Conservation (phyloP, 2,797 vertebrate species). For the Bryconaethiops microstoma region DNA sequence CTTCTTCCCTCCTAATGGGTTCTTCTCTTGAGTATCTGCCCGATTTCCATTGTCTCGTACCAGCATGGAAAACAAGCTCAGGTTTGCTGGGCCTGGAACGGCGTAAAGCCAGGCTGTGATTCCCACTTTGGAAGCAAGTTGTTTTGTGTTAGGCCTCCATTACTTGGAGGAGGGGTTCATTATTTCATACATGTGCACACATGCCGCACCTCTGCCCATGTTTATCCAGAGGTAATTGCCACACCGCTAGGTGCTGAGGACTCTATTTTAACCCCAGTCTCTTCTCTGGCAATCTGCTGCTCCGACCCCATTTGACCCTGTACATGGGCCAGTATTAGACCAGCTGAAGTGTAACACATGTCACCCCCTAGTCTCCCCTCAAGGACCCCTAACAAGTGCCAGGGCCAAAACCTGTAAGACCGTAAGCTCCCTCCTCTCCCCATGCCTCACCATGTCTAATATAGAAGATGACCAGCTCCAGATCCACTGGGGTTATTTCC, state of each 20-base stretch:
- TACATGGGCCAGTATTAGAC: slow-evolving; percentile 67
- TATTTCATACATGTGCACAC: slow-evolving; percentile 56
- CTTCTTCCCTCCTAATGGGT: background rate
- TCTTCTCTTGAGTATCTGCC: background rate
- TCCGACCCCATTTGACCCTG: slow-evolving; percentile 75
- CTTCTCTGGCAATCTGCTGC: slow-evolving; percentile 68
- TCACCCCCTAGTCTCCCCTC: slow-evolving; percentile 52
- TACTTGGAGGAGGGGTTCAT: slow-evolving; percentile 53
- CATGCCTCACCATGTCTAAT: slow-evolving; percentile 4
- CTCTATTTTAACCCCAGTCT: slow-evolving; percentile 73
- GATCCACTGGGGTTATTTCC: slow-evolving; percentile 70
- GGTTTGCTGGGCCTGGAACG: too few species aligned
- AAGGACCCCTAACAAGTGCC: slow-evolving; percentile 43
- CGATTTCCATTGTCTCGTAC: too few species aligned
- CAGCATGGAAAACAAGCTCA: too few species aligned
- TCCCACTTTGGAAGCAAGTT: too few species aligned
- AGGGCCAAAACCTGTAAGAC: slow-evolving; percentile 37
- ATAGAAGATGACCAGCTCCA: slow-evolving; percentile 61
- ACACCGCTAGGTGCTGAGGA: slow-evolving; percentile 62
- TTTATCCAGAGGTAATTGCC: slow-evolving; percentile 72
- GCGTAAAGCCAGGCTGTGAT: too few species aligned
- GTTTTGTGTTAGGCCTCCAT: too few species aligned
- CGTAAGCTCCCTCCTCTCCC: slow-evolving; percentile 34
- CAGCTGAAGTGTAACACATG: slow-evolving; percentile 54
- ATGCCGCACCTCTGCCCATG: slow-evolving; percentile 58